Base-by-base conservation (phyloP, 2,797 vertebrate genomes). In the Poeciliopsis turneri region DNA sequence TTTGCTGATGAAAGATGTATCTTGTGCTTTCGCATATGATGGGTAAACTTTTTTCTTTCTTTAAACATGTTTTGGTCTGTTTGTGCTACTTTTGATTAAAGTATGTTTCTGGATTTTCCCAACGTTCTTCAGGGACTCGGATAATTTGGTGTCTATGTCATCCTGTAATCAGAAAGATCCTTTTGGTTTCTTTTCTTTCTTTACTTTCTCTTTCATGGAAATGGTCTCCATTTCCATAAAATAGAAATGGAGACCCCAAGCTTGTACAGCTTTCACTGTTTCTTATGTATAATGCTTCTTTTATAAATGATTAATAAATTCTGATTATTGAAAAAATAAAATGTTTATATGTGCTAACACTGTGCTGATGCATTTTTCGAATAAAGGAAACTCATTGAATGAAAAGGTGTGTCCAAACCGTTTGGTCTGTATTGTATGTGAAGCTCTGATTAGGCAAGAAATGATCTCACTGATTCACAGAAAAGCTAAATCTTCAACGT, bases 141-240 rank as follows among this genome's bases (percentile, higher is more conserved):
- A 68, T 66, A 66, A 39, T 13, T 69, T 69, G 11, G 11, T 23
- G 13, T n/a, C n/a, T 43, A 0, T 6, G 2, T 13, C 9, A 43
- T 69, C 23, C 20, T 69, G 36, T 43, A 43, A 1, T 23, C 36
- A 23, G 64, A 12, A 69, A 15, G 23, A 43, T 11, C 18, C 64
- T 69, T 69, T 68, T 41, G 18, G 36, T 68, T 68, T 68, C 64
- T 39, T 20, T 68, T 68, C 66, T 25, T 43, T 69, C 23, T n/a
- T 15, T 45, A 1, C 39, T 69, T 69, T 43, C 39, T 6, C 20
- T 69, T 69, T 69, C 39, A 69, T 45, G 39, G 5, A 69, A 45
- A 69, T 15, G 23, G 5, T n/a, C 5, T n/a, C 1, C 1, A 25
- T 68, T 7, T 25, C 2, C 33, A 33, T 33, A 33, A 33, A 33